Evolutionary conservation across 2,888 invertebrate genomes (phyloP).

Genomic region (Caenorhabditis parvicauda): DNA sequence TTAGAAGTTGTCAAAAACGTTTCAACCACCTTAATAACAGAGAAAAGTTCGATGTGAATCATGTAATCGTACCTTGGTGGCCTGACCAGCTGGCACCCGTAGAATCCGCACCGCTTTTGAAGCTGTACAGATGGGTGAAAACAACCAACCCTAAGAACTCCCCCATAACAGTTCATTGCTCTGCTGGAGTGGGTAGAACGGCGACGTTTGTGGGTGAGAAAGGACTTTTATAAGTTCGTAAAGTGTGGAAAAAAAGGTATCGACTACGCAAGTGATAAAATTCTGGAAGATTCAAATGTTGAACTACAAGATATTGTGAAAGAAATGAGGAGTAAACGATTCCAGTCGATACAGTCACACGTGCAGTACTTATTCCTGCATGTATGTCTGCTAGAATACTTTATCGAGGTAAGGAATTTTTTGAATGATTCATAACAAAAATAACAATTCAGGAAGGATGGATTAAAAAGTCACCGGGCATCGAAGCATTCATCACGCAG

Average conservation of each 20-base stretch:
- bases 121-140: conserved; percentile 37
- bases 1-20: conserved; percentile 4
- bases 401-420: conserved; percentile 15
- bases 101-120: conserved; percentile 30
- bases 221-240: not conserved
- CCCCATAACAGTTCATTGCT: conserved; percentile 46
- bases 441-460: conserved; percentile 17
- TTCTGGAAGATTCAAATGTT: conserved; percentile 22
- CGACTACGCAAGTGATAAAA: conserved; percentile 28
- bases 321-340: conserved; percentile 32
- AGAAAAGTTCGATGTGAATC: conserved; percentile 17
- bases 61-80: conserved; percentile 34
- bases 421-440: not conserved
- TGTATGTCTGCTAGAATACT: conserved; percentile 29
- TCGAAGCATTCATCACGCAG: conserved; percentile 22
- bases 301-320: conserved; percentile 29
- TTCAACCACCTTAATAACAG: not conserved
- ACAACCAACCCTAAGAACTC: conserved; percentile 17
- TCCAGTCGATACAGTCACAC: conserved; percentile 32
- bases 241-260: conserved; percentile 10
- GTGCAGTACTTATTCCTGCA: conserved; percentile 39
- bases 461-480: conserved; percentile 11
- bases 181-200: conserved; percentile 47
- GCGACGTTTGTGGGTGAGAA: conserved; percentile 40
- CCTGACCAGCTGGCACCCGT: conserved; percentile 45